Base-by-base conservation (phyloP, 2,888 invertebrate species). In the Andrena hattorfiana region DNA sequence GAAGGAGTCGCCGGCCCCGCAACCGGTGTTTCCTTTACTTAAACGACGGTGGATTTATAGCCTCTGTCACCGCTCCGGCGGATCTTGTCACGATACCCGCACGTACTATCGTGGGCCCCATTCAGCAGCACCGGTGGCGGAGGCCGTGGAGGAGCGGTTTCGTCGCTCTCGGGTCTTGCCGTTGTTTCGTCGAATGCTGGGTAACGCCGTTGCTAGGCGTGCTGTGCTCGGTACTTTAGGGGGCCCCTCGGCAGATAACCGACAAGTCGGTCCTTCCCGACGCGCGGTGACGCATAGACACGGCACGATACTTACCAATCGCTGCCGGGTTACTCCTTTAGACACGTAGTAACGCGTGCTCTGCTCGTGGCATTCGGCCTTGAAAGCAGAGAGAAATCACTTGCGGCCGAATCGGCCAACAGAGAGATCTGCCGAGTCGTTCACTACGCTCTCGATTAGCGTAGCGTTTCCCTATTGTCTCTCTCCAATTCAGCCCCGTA, bases 121-220 rank as follows among this genome's bases (percentile, higher is more conserved):
- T 64, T 63, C n/a, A n/a, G 35, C 54, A 16, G 26, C 26, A 69
- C 35, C 4, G 48, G 16, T 26, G 7, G 13, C 30, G 8, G 5
- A 28, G 23, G 23, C 3, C 28, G 48, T 1, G 3, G 26, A n/a
- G 49, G 32, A 63, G 28, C 16, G 35, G 35, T 66, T 51, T 42
- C 20, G 7, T 70, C 56, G 49, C 62, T 77, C 54, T 64, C 42
- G 68, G 30, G 8, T 1, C 56, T 10, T 16, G 20, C 35, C 30
- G 48, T 71, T 20, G 54, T 81, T 72, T 66, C 68, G 13, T 82
- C 60, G 81, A 86, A 77, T 86, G 70, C 64, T 75, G 54, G 70
- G 32, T 56, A 78, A 83, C 74, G 83, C 74, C 48, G 92, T 92
- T 92, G 92, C 92, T 92, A 92, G 91, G 92, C 92, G 92, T 92